A percentile compares a stretch with the other conserved stretches of the same genome.
These are phyloP conservation scores for Strigamia maritima DNA, from an alignment of 2,888 invertebrate genomes.

Conservation along the genomic window DNA sequence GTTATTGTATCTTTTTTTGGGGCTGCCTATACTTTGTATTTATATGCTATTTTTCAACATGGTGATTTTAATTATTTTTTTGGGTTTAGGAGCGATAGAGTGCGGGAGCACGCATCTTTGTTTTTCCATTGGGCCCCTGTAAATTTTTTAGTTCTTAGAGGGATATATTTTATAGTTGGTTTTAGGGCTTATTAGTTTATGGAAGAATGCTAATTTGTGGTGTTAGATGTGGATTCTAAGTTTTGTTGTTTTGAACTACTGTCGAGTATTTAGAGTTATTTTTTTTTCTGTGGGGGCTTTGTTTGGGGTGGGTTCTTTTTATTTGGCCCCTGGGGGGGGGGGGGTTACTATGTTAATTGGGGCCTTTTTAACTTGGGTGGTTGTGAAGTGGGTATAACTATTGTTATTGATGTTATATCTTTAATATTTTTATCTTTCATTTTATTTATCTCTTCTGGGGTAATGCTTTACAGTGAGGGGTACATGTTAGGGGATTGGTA, in stretches of 20 bases:
- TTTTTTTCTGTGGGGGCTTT: conserved; percentile 56
- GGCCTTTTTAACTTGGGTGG: conserved; percentile 59
- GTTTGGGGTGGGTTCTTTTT: conserved; percentile 57
- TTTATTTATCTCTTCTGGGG: conserved; percentile 64
- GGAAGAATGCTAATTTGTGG: conserved; percentile 67
- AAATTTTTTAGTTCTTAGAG: conserved; percentile 47
- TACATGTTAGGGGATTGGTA: conserved; percentile 62
- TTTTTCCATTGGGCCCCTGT: background rate
- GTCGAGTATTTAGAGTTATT: background rate
- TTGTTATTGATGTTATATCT: conserved; percentile 65
- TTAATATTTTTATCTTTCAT: conserved; percentile 66
- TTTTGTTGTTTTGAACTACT: conserved; percentile 48
- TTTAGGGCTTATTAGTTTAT: conserved; percentile 63
- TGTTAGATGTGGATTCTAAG: conserved; percentile 58
- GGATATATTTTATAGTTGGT: conserved; percentile 56
- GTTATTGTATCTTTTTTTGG: conserved; percentile 58
- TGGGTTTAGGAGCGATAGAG: conserved; percentile 56
- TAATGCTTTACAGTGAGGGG: conserved; percentile 63
- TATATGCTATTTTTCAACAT: conserved; percentile 64
- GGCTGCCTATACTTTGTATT: conserved; percentile 63
- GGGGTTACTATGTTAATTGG: conserved; percentile 59
- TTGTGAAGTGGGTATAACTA: conserved; percentile 56
- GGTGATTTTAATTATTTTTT: conserved; percentile 60
- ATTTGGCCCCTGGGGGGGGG: too few relatives aligned
- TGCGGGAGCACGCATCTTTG: background rate